These are phyloP conservation scores for Montipora capitata DNA, from an alignment of 92 coral and sea anemone genomes.

Conservation along the genomic window DNA sequence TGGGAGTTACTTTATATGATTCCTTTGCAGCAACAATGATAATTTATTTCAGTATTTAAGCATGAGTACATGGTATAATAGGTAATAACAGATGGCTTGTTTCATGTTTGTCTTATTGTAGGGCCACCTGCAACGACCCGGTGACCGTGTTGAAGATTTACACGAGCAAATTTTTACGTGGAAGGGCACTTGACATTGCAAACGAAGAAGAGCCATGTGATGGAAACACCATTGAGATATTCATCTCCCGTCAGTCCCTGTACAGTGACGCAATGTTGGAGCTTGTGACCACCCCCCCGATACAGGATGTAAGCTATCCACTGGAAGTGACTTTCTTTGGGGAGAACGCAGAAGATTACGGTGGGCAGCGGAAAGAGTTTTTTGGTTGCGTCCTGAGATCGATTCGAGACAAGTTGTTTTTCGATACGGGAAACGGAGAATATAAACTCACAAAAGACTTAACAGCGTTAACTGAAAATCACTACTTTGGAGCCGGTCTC, in stretches of 20 bases:
- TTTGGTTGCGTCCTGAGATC: slow-evolving; percentile 45
- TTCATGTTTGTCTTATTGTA: not conserved
- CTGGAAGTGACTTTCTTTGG: slow-evolving; percentile 62
- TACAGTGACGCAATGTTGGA: slow-evolving; percentile 69
- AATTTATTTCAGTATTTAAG: not conserved
- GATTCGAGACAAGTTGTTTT: slow-evolving; percentile 44
- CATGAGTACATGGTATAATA: not conserved
- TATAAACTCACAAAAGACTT: slow-evolving; percentile 14
- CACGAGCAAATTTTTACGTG: slow-evolving; percentile 49
- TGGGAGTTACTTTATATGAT: no score
- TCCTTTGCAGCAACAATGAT: no score
- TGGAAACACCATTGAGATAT: slow-evolving; percentile 64
- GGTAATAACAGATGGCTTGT: not conserved
- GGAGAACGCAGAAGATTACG: slow-evolving; percentile 61
- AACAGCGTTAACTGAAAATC: slow-evolving; percentile 3
- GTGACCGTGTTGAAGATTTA: slow-evolving; percentile 50
- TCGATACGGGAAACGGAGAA: slow-evolving; percentile 4
- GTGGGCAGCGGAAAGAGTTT: slow-evolving; percentile 76
- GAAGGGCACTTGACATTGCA: slow-evolving; percentile 33
- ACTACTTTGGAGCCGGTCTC: slow-evolving; percentile 61
- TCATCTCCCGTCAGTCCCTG: slow-evolving; percentile 32
- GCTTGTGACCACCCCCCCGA: slow-evolving; percentile 4
- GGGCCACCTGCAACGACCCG: slow-evolving; percentile 60
- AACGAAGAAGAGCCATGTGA: slow-evolving; percentile 8
- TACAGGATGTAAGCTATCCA: slow-evolving; percentile 56